Conservation (phyloP, 2,797 vertebrate genomes). For the Salarias fasciatus region DNA sequence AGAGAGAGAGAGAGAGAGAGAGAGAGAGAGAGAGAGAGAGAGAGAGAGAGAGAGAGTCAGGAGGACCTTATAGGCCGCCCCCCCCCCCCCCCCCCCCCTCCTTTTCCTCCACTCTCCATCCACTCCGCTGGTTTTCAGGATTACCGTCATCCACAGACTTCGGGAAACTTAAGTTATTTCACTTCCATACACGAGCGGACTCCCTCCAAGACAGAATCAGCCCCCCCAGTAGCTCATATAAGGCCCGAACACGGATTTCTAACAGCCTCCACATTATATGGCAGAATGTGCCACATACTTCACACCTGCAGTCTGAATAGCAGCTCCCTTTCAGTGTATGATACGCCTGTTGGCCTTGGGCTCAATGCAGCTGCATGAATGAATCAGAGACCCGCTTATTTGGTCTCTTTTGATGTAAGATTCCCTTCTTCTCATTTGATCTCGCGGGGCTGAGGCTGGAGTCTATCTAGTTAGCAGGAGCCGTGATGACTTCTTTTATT, state of each 20-base stretch:
- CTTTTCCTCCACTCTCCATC: not conserved
- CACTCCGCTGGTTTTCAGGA: constrained; percentile 49
- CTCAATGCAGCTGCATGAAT: constrained; percentile 94
- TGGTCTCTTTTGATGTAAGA: constrained; percentile 90
- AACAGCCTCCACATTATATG: constrained; percentile 96
- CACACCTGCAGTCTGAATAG: constrained; percentile 99
- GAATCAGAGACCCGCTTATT: constrained; percentile 87
- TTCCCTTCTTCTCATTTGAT: constrained; percentile 92
- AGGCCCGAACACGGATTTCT: constrained; percentile 93
- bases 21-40: too few species aligned
- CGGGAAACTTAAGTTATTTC: constrained; percentile 89
- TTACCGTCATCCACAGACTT: constrained; percentile 83
- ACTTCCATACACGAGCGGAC: constrained; percentile 90
- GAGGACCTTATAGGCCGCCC: too few species aligned
- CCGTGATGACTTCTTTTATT: constrained; percentile 50
- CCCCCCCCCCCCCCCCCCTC: too few species aligned
- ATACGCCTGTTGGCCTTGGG: constrained; percentile 97
- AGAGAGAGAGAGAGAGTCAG: too few species aligned
- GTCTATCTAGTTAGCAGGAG: constrained; percentile 73
- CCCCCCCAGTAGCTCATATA: constrained; percentile 85
- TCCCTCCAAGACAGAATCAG: constrained; percentile 90
- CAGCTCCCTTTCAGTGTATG: constrained; percentile 91
- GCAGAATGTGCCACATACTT: constrained; percentile 92
- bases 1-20: not conserved
- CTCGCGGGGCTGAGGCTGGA: constrained; percentile 85